phyloP scores from a whole-genome alignment of 2,113 vertebrate species.

The Chroicocephalus ridibundus region DNA sequence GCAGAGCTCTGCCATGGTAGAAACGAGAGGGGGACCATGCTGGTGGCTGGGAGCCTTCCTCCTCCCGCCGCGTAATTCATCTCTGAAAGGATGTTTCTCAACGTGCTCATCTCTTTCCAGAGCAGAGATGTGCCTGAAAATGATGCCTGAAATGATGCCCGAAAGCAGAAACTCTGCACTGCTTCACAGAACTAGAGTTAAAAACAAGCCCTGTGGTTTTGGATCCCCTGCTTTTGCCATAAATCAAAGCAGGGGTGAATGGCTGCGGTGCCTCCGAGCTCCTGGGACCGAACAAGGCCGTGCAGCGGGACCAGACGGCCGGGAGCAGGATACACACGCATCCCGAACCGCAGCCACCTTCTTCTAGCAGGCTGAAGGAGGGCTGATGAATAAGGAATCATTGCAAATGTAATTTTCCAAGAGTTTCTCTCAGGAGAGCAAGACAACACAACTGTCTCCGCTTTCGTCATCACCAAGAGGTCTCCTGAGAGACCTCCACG shows the following conservation, averaged over 20 bases:
- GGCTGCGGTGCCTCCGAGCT: background rate
- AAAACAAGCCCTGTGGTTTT: background rate
- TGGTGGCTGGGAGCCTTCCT: background rate
- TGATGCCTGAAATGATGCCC: background rate
- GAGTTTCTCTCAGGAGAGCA: background rate
- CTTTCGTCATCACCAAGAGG: background rate
- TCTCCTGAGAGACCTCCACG: background rate
- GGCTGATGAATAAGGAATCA: background rate
- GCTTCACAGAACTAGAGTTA: background rate
- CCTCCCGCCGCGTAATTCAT: background rate
- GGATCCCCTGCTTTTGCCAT: background rate
- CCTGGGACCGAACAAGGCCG: background rate
- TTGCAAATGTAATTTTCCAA: constrained; percentile 2
- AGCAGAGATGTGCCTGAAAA: background rate
- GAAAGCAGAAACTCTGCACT: background rate
- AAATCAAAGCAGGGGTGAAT: background rate
- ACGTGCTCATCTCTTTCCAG: background rate
- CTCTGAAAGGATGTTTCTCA: background rate
- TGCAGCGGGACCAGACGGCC: accelerated
- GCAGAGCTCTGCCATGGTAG: background rate
- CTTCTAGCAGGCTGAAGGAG: background rate
- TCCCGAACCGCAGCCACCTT: background rate
- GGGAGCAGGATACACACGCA: background rate
- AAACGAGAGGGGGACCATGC: background rate
- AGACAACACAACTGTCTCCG: background rate